Evolutionary conservation across 2,797 vertebrate genomes (phyloP), one percentile per base, ranked within the genome.

Genomic region (Nyctibius grandis): DNA sequence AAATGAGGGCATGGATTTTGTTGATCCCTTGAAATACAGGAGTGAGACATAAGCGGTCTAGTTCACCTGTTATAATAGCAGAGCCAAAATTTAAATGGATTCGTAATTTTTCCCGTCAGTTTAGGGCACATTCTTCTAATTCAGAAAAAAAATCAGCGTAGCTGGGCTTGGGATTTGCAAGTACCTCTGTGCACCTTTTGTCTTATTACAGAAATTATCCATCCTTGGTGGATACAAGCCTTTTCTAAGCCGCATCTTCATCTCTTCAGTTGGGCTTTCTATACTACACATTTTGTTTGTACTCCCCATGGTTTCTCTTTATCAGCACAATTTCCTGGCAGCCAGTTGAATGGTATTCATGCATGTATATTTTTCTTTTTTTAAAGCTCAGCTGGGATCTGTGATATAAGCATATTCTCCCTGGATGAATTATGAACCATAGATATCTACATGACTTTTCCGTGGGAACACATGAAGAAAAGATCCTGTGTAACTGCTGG

Each of bases 291-390:
- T 86, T 89, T 86, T 89, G n/a, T 69, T 88, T 4, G 12, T 61
- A 51, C 33, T 79, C 47, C 54, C 40, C 34, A 11, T 15, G 19
- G 14, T 88, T 93, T 91, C 54, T 68, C 75, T 85, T 77, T 84
- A 84, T 77, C 92, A 94, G 79, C 74, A 81, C 45, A 54, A 73
- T 82, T 91, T 85, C 91, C 81, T 85, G 87, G 53, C 42, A 75
- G 76, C 33, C 40, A 87, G 65, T 50, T 91, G 50, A 81, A 61
- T 42, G 28, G 57, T 61, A 72, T 72, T 94, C 57, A 70, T 45
- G 34, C 31, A 48, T 70, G 60, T 51, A 45, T 85, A 33, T 80
- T 85, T 77, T 74, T 60, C 11, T 73, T 57, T 80, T 54, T 80
- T 83, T 50, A 83, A 92, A 93, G 48, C 79, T 84, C 85, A 93